Evolutionary conservation across 2,113 vertebrate species (phyloP).

Genomic region (Eulemur rufifrons): DNA sequence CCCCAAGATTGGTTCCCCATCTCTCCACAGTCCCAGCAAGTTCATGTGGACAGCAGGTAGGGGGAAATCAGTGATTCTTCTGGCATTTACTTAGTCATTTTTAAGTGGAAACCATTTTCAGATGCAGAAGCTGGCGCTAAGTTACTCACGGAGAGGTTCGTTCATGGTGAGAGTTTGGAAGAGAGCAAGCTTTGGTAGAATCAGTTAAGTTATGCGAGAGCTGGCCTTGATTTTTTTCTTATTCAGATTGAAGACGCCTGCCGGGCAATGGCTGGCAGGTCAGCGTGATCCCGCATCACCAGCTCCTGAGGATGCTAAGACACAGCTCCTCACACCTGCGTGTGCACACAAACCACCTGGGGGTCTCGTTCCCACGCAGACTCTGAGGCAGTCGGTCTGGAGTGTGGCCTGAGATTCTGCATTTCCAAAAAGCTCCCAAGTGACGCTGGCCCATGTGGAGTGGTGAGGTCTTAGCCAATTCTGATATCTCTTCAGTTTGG

Average conservation of each 20-base stretch:
- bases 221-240: neutral
- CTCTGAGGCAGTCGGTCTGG: neutral
- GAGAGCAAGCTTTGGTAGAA: neutral
- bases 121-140: neutral
- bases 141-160: neutral
- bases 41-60: neutral
- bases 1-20: neutral
- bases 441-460: too few species aligned
- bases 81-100: neutral
- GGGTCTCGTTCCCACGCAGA: neutral
- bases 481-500: neutral
- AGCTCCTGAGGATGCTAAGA: neutral
- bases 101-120: conserved; percentile 11
- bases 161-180: neutral
- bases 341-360: neutral
- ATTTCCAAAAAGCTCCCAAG: neutral
- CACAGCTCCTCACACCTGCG: neutral
- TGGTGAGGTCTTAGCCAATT: neutral
- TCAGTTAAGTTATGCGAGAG: neutral
- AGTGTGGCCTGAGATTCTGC: neutral
- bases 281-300: neutral
- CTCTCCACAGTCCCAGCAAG: neutral
- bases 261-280: neutral
- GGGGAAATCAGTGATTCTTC: neutral
- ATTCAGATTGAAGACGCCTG: neutral